Evolutionary conservation across 2,797 vertebrate species (phyloP), one percentile per base, ranked within the genome.

Genomic region (Fundulus diaphanus): DNA sequence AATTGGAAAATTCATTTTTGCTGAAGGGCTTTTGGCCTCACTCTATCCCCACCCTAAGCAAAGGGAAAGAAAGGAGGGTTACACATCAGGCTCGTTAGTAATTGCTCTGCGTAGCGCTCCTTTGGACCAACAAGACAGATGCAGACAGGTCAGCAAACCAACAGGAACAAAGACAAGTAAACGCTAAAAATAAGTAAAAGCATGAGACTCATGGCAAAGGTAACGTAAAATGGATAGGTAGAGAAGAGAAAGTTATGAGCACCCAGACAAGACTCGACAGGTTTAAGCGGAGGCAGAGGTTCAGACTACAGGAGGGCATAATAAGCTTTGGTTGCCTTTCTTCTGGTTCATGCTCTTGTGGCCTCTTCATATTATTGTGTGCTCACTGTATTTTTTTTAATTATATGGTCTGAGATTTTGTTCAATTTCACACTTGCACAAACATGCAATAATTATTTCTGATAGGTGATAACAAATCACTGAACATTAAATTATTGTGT

Each of bases 1-100:
- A 94, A 95, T 95, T 96, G 94, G 94, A 95, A 96, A 95, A 96
- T 95, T 95, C 93, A 95, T 96, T 95, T 95, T 95, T 94, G 93
- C 94, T 96, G 94, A 96, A 95, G 95, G 95, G 93, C 93, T 94
- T 91, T 93, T 93, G 90, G 89, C 90, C 88, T 78, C 87, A 79
- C 80, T 90, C 88, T 88, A 85, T 90, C 77, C 87, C 80, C 82
- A 70, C 85, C 77, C 78, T 83, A 84, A 77, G 92, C 89, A 92
- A 91, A 92, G 79, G 80, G 74, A 84, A 52, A 68, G 33, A 16
- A 12, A 15, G 7, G 7, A 13, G 90, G 80, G 72, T 68, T 80
- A 81, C 83, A 91, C 89, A 89, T 92, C 92, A 91, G 88, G 82
- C 89, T 93, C 92, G 93, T 95, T 94, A 93, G 94, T 94, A 89